Evolutionary conservation across 2,888 invertebrate genomes (phyloP).

Genomic region (Apamea crenata): DNA sequence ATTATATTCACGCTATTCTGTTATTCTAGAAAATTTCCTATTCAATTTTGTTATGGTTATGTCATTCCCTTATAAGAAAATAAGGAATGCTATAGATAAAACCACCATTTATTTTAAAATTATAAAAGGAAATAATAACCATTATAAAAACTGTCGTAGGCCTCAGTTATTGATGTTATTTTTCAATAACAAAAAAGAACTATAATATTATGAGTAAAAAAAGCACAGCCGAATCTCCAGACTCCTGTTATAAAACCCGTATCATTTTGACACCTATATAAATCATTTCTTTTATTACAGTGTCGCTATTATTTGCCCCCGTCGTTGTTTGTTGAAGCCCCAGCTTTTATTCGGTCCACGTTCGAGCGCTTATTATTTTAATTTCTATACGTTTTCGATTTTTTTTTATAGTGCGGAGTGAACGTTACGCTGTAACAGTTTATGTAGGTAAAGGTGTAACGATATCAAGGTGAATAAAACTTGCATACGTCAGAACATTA

Average conservation of each 20-base stretch:
- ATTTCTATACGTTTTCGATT: slow-evolving; percentile 60
- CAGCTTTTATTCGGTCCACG: slow-evolving; percentile 72
- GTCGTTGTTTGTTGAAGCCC: slow-evolving; percentile 78
- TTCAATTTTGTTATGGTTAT: not conserved
- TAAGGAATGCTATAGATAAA: not conserved
- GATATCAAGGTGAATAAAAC: slow-evolving; percentile 57
- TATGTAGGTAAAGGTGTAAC: slow-evolving; percentile 42
- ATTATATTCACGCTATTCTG: slow-evolving; percentile 30
- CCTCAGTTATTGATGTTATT: not conserved
- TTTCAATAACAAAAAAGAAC: slow-evolving; percentile 22
- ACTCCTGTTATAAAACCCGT: slow-evolving; percentile 67
- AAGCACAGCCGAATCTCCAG: slow-evolving; percentile 10
- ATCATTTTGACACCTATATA: slow-evolving; percentile 82
- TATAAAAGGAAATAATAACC: not conserved
- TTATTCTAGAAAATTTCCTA: slow-evolving; percentile 10
- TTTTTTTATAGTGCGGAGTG: slow-evolving; percentile 51
- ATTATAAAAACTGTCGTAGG: not conserved
- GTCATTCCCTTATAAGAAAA: not conserved
- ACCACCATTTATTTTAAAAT: not conserved
- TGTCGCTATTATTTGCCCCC: slow-evolving; percentile 78
- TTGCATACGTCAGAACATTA: slow-evolving; percentile 39
- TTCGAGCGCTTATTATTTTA: slow-evolving; percentile 70
- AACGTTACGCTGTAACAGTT: slow-evolving; percentile 50
- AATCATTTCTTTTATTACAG: slow-evolving; percentile 85
- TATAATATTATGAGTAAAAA: slow-evolving; percentile 6